Evolutionary conservation across 2,113 vertebrate genomes (phyloP), one percentile per base, ranked within the genome.

Genomic region (Amphilophus citrinellus): DNA sequence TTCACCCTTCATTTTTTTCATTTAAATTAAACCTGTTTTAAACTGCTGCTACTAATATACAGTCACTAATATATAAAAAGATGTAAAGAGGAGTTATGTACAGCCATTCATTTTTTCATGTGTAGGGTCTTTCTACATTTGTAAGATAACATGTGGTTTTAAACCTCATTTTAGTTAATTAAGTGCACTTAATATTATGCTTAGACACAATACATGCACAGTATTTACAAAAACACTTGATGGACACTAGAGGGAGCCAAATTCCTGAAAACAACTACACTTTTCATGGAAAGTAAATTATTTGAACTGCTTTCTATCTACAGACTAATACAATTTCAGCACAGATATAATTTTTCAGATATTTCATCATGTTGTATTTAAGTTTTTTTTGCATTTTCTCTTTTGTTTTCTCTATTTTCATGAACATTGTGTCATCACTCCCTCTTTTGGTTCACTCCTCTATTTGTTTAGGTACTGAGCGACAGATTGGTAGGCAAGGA

Each of bases 401-500:
- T 68, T 39, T 58, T 68, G 8, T 20, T 56, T 6, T 60, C 7
- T 27, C 18, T 62, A 7, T 20, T 81, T 65, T 58, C 27, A 42
- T 10, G 13, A 11, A 13, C 24, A 7, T 35, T 50, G 10, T 10
- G 22, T 68, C 7, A 57, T 71, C 73, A 58, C 13, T 39, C 11
- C 27, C 17, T 76, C n/a, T 18, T n/a, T 73, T 13, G 20, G 27
- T 32, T 73, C 10, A 3, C 9, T 76, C 73, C 9, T 77, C 73
- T 95, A 93, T 77, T 93, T 94, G 39, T 87, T 95, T 63, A 83
- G 95, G 32, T 94, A 95, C 75, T 91, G 96, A n/a, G 97, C 97
- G n/a, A 96, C 97, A 0, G 96, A 89, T 11, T 76, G 66, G 88
- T 99, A 99, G 61, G 97, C 97, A 11, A 91, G 78, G 59, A 98